Conservation (phyloP, 1,140 invertebrate species). For the Solenopsis fugax region DNA sequence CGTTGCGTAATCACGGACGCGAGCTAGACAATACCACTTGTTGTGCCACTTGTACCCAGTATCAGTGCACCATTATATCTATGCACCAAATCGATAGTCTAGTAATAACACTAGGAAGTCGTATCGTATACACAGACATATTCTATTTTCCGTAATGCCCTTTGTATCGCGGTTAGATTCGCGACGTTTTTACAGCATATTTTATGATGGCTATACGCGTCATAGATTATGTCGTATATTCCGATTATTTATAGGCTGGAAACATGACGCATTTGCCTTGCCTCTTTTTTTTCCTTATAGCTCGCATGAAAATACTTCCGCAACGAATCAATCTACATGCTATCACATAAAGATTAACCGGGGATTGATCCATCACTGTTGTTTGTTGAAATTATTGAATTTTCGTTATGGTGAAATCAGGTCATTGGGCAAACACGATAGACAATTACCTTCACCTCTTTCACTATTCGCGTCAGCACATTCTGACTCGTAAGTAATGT, state of each 20-base stretch:
- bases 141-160: neutral
- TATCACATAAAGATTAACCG: neutral
- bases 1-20: neutral
- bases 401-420: constrained; percentile 1
- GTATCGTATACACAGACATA: too few relatives aligned
- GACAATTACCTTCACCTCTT: neutral
- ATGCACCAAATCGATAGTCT: constrained; percentile 22
- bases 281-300: constrained; percentile 5
- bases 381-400: neutral
- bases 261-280: neutral
- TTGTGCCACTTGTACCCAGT: neutral
- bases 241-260: constrained; percentile 23
- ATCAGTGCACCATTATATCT: neutral
- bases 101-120: neutral
- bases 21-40: constrained; percentile 3
- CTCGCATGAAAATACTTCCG: neutral
- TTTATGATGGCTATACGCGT: neutral
- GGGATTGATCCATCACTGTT: neutral
- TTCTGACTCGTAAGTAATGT: neutral
- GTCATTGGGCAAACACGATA: neutral
- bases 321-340: neutral
- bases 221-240: neutral
- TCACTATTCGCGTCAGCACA: neutral
- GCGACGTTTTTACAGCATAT: neutral
- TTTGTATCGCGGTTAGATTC: constrained; percentile 2